phyloP scores from a whole-genome alignment of 2,888 invertebrate species.

The Plemyria rubiginata region DNA sequence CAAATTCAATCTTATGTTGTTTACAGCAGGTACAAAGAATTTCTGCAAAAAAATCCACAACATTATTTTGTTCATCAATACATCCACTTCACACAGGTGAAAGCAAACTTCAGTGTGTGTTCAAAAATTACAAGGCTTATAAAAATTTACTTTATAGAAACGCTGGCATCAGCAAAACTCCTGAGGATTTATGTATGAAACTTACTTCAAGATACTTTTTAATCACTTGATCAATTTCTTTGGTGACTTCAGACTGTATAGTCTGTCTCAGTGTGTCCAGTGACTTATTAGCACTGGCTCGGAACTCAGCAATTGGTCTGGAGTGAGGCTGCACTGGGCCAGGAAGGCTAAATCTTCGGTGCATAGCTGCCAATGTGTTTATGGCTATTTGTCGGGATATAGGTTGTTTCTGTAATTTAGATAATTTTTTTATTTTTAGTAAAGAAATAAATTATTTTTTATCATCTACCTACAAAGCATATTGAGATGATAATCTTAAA shows the following conservation, averaged over 20 bases:
- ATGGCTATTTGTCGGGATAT: conserved; percentile 88
- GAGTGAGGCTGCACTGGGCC: conserved; percentile 83
- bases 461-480: no score
- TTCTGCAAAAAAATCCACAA: conserved; percentile 82
- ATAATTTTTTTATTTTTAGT: no score
- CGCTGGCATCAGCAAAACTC: no score
- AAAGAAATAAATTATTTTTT: no score
- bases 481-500: no score
- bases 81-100: no score
- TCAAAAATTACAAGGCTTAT: no score
- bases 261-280: conserved; percentile 90
- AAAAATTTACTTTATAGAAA: no score
- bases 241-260: conserved; percentile 90
- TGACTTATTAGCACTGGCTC: conserved; percentile 89
- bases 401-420: conserved; percentile 71
- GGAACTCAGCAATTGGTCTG: conserved; percentile 79
- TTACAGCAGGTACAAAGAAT: conserved; percentile 92
- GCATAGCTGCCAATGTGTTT: conserved; percentile 87
- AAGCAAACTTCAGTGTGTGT: no score
- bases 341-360: conserved; percentile 83
- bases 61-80: neutral
- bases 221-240: conserved; percentile 91
- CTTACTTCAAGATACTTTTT: conserved; percentile 90
- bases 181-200: conserved; percentile 6
- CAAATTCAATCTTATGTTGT: conserved; percentile 90